Evolutionary conservation across 2,888 invertebrate genomes (phyloP), one percentile per base, ranked within the genome.

Genomic region (Rotaria socialis): DNA sequence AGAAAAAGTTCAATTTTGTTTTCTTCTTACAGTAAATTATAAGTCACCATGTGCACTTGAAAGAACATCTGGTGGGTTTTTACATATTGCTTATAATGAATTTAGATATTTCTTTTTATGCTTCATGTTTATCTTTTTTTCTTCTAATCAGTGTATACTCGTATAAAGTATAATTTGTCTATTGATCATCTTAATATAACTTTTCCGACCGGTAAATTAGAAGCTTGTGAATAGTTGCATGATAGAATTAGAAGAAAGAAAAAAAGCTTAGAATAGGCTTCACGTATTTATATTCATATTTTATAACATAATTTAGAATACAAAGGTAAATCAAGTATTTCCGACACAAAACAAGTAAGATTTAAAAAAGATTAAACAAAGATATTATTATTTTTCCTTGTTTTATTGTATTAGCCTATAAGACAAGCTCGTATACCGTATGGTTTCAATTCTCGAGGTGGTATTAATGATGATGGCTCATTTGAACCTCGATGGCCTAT

Each of bases 401-500:
- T 55, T 55, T 67, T 1, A 56, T 24, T 24, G 41, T 2, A 43
- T 41, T n/a, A 41, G 55, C 50, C 50, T 50, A 35, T 85, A 14
- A n/a, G 47, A 41, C 56, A 56, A 75, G 85, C 85, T 56, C 75
- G 85, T 5, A 85, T 85, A 41, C 85, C 85, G 16, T 75, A 80
- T 67, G 58, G 85, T 24, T 55, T 85, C 19, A 85, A 60, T 35
- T 47, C 50, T 16, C 58, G 80, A 19, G 84, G 80, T 43, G 43
- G 35, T 58, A 14, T 22, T 56, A 85, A 85, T 47, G 74, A 50
- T 27, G 86, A 86, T 14, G 60, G 50, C 35, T 85, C 85, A 84
- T 55, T 56, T 55, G 86, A 86, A 84, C 86, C 86, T 35, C n/a
- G 86, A n/a, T 86, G 91, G 91, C 91, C 91, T 0, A 88, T 90